Percentiles rank a stretch among this genome's conserved stretches.
These are phyloP conservation scores for Zaprionus ghesquierei DNA, from an alignment of 1,140 invertebrate genomes.

Conservation along the genomic window DNA sequence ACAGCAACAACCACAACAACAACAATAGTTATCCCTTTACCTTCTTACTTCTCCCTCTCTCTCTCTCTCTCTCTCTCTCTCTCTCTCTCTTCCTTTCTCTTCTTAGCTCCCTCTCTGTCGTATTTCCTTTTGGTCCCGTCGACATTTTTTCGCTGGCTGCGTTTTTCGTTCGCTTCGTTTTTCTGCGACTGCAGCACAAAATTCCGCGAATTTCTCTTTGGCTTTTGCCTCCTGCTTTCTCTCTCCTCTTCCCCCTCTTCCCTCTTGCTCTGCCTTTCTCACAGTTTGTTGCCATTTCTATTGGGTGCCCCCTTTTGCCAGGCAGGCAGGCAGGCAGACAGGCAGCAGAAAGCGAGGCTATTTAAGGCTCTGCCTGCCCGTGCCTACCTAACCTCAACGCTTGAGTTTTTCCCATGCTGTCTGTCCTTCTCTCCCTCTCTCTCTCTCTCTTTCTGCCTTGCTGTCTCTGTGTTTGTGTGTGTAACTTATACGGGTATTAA, in stretches of 20 bases:
- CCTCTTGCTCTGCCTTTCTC: not conserved
- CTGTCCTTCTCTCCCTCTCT: slow-evolving; percentile 5
- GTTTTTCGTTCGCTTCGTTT: slow-evolving; percentile 35
- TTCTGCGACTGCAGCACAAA: slow-evolving; percentile 75
- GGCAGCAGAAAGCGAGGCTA: no score
- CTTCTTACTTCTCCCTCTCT: not conserved
- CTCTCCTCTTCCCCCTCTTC: not conserved
- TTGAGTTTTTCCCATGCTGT: slow-evolving; percentile 11
- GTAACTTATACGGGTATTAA: slow-evolving; percentile 71
- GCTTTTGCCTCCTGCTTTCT: slow-evolving; percentile 19
- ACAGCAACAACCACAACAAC: not conserved
- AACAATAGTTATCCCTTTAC: slow-evolving; percentile 18
- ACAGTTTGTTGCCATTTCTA: slow-evolving; percentile 49
- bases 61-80: not conserved
- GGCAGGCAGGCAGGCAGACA: not conserved
- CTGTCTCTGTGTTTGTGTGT: slow-evolving; percentile 17
- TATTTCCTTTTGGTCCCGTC: slow-evolving; percentile 52
- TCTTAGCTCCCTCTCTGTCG: not conserved
- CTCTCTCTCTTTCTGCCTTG: not conserved
- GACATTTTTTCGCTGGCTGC: slow-evolving; percentile 63
- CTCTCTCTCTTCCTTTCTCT: slow-evolving; percentile 4
- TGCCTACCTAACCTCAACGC: slow-evolving; percentile 19
- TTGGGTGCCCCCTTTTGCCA: slow-evolving; percentile 14
- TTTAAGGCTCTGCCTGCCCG: slow-evolving; percentile 20
- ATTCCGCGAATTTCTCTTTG: slow-evolving; percentile 72